phyloP scores from a whole-genome alignment of 1,140 invertebrate species.

The Dendrolimus kikuchii region DNA sequence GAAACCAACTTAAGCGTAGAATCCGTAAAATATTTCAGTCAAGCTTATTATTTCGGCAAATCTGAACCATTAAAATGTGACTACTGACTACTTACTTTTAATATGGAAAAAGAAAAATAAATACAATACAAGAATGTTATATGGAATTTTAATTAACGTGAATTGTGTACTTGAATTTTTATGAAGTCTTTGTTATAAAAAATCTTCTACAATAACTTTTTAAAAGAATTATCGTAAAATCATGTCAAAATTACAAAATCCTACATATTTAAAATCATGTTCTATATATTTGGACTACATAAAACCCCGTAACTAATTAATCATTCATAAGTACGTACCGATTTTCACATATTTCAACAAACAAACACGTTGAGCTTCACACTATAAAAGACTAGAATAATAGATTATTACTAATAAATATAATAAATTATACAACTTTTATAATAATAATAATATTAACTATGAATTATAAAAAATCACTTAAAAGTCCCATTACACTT shows the following conservation, averaged over 20 bases:
- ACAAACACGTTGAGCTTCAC: conserved; percentile 48
- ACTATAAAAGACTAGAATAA: conserved; percentile 53
- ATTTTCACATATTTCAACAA: conserved; percentile 22
- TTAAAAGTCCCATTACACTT: background rate
- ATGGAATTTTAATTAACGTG: too few relatives aligned
- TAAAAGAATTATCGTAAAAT: background rate
- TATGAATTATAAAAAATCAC: conserved; percentile 7
- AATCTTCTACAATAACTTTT: too few relatives aligned
- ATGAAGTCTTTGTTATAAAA: too few relatives aligned
- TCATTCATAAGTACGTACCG: conserved; percentile 20
- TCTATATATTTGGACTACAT: background rate
- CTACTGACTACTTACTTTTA: too few relatives aligned
- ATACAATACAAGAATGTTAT: too few relatives aligned
- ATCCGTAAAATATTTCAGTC: too few relatives aligned
- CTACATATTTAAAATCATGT: conserved; percentile 11
- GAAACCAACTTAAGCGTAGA: too few relatives aligned
- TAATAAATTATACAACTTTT: conserved; percentile 10
- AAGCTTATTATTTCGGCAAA: too few relatives aligned
- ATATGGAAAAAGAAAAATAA: too few relatives aligned
- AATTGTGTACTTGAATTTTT: too few relatives aligned
- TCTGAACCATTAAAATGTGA: too few relatives aligned
- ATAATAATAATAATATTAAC: conserved; percentile 8
- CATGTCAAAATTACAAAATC: conserved; percentile 8
- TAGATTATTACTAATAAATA: conserved; percentile 23
- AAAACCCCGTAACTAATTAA: too few relatives aligned